Evolutionary conservation across 2,113 vertebrate species (phyloP).

Genomic region (Otis tarda): DNA sequence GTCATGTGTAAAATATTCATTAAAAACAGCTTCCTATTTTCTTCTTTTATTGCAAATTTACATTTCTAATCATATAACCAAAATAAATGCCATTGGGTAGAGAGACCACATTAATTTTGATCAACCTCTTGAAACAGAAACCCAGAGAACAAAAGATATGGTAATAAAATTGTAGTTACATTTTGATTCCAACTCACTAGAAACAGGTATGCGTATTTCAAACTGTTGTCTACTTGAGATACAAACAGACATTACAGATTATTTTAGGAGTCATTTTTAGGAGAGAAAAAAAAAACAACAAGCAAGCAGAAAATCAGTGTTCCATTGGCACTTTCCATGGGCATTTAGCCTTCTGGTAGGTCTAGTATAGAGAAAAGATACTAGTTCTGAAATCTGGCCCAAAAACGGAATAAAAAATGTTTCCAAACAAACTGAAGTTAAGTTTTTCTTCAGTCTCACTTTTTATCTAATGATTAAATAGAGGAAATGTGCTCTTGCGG

Average conservation of each 20-base stretch:
- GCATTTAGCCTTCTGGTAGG: background rate
- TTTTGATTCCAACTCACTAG: constrained; percentile 1
- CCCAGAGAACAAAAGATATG: constrained; percentile 54
- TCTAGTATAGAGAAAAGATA: background rate
- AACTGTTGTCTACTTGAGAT: background rate
- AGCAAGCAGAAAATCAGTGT: background rate
- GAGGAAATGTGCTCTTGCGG: background rate
- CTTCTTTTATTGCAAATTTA: constrained; percentile 83
- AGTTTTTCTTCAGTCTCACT: background rate
- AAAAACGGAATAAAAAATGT: background rate
- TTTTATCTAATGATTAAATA: constrained; percentile 17
- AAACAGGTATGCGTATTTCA: constrained; percentile 13
- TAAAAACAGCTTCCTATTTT: constrained; percentile 81
- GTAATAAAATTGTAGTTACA: constrained; percentile 38
- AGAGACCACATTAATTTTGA: constrained; percentile 77
- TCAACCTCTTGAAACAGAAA: constrained; percentile 71
- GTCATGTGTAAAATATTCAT: constrained; percentile 85
- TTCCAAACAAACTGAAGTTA: background rate
- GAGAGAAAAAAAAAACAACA: background rate
- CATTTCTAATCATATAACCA: constrained; percentile 82
- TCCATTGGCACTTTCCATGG: background rate
- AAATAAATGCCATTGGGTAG: constrained; percentile 81
- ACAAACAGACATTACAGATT: background rate
- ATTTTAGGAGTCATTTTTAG: background rate
- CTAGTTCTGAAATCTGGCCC: background rate